Percentiles rank a stretch among this genome's conserved stretches.
These are phyloP conservation scores for Acanthaster planci DNA, from an alignment of 35 echinoderm and acorn worm species.

Conservation along the genomic window DNA sequence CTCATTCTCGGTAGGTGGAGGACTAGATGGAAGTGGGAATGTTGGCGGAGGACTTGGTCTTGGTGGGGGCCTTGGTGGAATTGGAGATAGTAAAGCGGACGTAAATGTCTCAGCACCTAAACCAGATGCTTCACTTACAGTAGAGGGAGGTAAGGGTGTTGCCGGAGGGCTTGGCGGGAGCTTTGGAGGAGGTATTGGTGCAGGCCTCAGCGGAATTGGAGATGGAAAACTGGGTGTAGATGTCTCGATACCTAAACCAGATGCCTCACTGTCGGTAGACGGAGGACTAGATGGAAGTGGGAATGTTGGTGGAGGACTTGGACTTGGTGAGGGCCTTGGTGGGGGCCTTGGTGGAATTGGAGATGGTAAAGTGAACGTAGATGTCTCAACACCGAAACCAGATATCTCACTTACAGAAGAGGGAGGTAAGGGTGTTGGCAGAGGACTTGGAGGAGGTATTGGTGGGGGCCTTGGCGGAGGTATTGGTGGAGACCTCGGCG, in stretches of 20 bases:
- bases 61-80: conserved; percentile 15
- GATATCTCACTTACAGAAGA: neutral
- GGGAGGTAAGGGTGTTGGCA: conserved; percentile 51
- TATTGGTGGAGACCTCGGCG: conserved; percentile 49
- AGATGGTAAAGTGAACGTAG: conserved; percentile 46
- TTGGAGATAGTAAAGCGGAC: conserved; percentile 12
- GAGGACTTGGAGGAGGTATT: conserved; percentile 55
- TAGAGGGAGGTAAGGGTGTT: conserved; percentile 9
- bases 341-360: conserved; percentile 15
- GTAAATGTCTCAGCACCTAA: neutral
- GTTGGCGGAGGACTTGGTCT: too few species aligned
- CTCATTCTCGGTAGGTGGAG: too few species aligned
- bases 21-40: too few species aligned
- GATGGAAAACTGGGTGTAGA: conserved; percentile 1
- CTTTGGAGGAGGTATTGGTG: conserved; percentile 7
- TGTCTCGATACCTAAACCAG: conserved; percentile 10
- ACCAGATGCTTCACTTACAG: neutral
- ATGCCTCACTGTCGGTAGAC: neutral
- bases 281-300: conserved; percentile 1
- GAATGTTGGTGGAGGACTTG: conserved; percentile 22
- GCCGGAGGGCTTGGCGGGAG: conserved; percentile 26
- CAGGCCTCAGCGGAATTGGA: conserved; percentile 18
- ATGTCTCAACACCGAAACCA: conserved; percentile 38
- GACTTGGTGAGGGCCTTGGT: conserved; percentile 49
- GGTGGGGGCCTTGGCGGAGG: conserved; percentile 45